Base-by-base conservation (phyloP, 2,888 invertebrate genomes). In the Hyposoter dolosus region DNA sequence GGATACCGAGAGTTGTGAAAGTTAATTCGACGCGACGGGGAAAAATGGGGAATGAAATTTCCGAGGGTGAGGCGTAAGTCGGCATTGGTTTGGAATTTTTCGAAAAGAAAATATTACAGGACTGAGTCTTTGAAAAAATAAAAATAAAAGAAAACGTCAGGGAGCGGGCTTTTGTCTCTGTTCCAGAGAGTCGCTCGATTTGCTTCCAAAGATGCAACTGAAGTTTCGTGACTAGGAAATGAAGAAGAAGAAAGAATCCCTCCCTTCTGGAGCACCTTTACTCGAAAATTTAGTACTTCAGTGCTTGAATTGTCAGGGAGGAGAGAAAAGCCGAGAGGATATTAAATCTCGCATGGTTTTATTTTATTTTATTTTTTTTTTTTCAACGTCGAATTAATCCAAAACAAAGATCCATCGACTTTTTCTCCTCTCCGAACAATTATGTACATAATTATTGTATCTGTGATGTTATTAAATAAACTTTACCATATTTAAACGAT, bases 381-480 rank as follows among this genome's bases (percentile, higher is more conserved):
- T 23, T 19, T 72, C 53, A 87, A 56, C 71, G 45, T 71, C 78
- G 28, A 75, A 60, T 28, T 17, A 60, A 28, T 43, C 6, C 1
- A 50, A 47, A 63, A 23, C 9, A 1, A n/a, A 10, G 15, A 56
- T 50, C 40, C 68, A 17, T 53, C 32, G 40, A 69, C 35, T 43
- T 68, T 12, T 63, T 53, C 79, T 69, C 85, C 89, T 89, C 89
- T 88, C 90, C 89, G 89, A 87, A 90, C 90, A 90, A 91, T 90
- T 91, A 90, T 93, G 93, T 93, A 93, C 91, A 93, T 93, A 92
- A 93, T 93, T 92, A 93, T 93, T 92, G 92, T 93, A 93, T 93
- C 93, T 93, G 93, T 93, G 93, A 93, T 93, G 92, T 93, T 93
- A 93, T 92, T 91, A 91, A 93, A 93, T 93, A 93, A 93, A 93